Percentiles rank a stretch among this genome's conserved stretches.
Evolutionary conservation across 2,888 invertebrate species (phyloP).

Genomic region (Byasa hedistus): DNA sequence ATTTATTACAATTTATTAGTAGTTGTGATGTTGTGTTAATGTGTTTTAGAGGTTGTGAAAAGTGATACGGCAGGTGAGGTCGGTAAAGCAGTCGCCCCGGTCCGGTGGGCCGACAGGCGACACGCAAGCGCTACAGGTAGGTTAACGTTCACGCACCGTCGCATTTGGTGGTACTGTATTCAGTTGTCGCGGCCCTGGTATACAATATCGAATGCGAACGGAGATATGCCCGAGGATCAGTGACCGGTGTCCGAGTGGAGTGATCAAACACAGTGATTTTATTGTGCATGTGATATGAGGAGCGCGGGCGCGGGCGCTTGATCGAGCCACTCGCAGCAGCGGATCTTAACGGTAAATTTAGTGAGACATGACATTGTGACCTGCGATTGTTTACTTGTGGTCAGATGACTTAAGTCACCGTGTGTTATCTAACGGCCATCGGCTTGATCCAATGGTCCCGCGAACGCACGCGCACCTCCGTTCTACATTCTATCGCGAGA

Average conservation of each 20-base stretch:
- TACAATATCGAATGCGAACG: conserved; percentile 47
- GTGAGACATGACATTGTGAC: conserved; percentile 62
- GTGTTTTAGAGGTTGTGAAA: conserved; percentile 45
- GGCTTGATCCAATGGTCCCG: conserved; percentile 35
- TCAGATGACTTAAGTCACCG: conserved; percentile 61
- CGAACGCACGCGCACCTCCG: conserved; percentile 45
- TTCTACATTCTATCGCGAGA: conserved; percentile 51
- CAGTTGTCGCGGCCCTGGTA: conserved; percentile 64
- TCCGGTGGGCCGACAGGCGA: conserved; percentile 59
- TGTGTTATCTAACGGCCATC: conserved; percentile 36
- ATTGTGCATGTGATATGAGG: conserved; percentile 55
- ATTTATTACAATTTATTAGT: not conserved
- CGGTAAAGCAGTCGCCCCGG: conserved; percentile 64
- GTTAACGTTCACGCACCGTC: conserved; percentile 76
- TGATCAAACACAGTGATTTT: conserved; percentile 62
- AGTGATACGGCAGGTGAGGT: conserved; percentile 59
- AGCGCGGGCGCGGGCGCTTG: conserved; percentile 54
- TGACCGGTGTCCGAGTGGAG: conserved; percentile 68
- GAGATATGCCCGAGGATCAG: conserved; percentile 66
- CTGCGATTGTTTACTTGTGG: conserved; percentile 66
- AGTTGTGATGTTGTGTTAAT: not conserved
- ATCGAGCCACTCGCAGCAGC: conserved; percentile 54
- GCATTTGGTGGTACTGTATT: conserved; percentile 74
- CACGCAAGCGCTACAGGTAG: conserved; percentile 79
- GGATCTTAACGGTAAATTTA: conserved; percentile 77